phyloP scores from a whole-genome alignment of 2,113 vertebrate genomes.

The Eptesicus fuscus region DNA sequence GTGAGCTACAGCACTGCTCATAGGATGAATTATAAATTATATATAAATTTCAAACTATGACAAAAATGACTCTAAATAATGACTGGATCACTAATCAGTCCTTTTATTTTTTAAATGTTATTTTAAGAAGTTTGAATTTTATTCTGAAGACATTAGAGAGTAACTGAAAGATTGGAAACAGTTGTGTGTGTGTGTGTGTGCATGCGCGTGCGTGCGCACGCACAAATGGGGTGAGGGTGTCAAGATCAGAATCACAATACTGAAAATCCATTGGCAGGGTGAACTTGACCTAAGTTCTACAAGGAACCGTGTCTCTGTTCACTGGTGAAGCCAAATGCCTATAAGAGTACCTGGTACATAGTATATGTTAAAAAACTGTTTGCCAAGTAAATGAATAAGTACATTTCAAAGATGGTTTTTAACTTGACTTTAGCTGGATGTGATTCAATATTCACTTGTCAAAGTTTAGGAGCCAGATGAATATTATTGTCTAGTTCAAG shows the following conservation, averaged over 20 bases:
- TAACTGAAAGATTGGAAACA: neutral
- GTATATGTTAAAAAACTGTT: neutral
- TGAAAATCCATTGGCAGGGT: neutral
- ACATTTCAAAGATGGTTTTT: neutral
- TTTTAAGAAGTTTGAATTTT: neutral
- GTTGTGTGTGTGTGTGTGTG: neutral
- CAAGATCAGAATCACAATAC: neutral
- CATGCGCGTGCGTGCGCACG: fast-evolving
- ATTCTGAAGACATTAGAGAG: neutral
- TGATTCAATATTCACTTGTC: neutral
- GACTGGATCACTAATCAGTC: neutral
- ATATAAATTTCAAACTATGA: neutral
- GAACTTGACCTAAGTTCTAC: neutral
- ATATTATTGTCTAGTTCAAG: neutral
- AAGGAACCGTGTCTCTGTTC: neutral
- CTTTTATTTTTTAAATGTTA: neutral
- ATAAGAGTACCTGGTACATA: neutral
- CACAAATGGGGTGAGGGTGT: neutral
- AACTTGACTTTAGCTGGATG: neutral
- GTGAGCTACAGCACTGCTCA: neutral
- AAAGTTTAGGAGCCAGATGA: neutral
- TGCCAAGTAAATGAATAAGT: neutral
- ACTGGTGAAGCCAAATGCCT: neutral
- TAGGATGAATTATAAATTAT: neutral
- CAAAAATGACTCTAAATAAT: neutral